Evolutionary conservation across 2,888 invertebrate genomes (phyloP).

Genomic region (Gisinianus flammeolus): DNA sequence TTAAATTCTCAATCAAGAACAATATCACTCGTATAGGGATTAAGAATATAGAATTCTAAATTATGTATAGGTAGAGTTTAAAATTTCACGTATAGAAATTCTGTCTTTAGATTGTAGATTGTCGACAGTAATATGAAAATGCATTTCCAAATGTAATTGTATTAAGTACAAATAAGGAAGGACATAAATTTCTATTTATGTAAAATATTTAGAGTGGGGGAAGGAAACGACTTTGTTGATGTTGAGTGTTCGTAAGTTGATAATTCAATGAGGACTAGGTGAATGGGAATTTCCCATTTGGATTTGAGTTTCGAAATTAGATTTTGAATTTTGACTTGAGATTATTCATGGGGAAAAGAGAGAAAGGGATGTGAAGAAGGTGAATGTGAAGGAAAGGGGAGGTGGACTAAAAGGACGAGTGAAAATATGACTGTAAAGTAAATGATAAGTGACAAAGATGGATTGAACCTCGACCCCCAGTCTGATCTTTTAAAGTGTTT

Average conservation of each 20-base stretch:
- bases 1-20: too few relatives aligned
- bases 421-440: not conserved
- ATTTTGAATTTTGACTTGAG: not conserved
- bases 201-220: too few relatives aligned
- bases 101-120: not conserved
- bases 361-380: not conserved
- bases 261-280: too few relatives aligned
- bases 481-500: conserved; percentile 8
- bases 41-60: too few relatives aligned
- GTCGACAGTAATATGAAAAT: too few relatives aligned
- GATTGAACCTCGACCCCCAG: conserved; percentile 12
- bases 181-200: too few relatives aligned
- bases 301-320: not conserved
- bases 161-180: not conserved
- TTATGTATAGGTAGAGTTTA: too few relatives aligned
- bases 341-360: not conserved
- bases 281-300: not conserved
- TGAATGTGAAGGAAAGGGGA: not conserved
- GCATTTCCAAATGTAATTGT: too few relatives aligned
- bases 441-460: conserved; percentile 26
- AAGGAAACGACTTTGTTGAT: too few relatives aligned
- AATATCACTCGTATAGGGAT: too few relatives aligned
- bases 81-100: not conserved
- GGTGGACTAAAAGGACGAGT: not conserved
- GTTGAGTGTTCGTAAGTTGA: too few relatives aligned